These are phyloP conservation scores for Vollenhovia emeryi DNA, from an alignment of 1,140 invertebrate genomes.

Conservation along the genomic window DNA sequence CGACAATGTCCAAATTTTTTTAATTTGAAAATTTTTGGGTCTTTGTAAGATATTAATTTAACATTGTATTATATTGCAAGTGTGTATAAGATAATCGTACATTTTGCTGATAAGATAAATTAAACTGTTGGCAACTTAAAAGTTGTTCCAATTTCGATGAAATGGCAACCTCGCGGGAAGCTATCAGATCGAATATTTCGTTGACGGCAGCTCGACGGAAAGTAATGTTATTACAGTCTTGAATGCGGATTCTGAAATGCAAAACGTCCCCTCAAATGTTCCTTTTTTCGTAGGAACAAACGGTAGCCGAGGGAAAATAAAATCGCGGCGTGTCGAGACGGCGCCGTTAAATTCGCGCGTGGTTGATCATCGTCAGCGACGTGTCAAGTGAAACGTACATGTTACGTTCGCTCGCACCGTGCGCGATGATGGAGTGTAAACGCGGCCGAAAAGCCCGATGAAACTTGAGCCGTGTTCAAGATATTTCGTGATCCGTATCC, in stretches of 20 bases:
- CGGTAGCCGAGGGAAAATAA: conserved; percentile 25
- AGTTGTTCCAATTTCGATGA: not conserved
- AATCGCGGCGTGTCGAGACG: conserved; percentile 23
- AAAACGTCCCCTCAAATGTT: not conserved
- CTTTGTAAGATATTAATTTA: not conserved
- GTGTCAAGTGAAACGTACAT: not conserved
- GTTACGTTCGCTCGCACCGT: not conserved
- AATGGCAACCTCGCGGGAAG: not conserved
- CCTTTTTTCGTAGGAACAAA: not conserved
- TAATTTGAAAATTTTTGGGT: not conserved
- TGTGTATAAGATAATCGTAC: not conserved
- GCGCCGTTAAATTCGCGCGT: conserved; percentile 31
- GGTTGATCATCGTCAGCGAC: conserved; percentile 36
- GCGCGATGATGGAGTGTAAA: conserved; percentile 44
- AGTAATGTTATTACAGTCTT: not conserved
- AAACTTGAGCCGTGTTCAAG: conserved; percentile 42
- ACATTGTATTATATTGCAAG: not conserved
- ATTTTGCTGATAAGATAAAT: not conserved
- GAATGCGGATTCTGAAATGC: not conserved
- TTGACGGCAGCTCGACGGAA: not conserved
- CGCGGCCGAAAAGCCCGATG: conserved; percentile 40
- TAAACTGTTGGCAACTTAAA: not conserved
- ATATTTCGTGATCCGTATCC: conserved; percentile 37
- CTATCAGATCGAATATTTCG: not conserved
- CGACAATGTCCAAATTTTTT: not conserved